These are phyloP conservation scores for Empidonax alnorum DNA, from an alignment of 2,113 vertebrate species.

Conservation along the genomic window DNA sequence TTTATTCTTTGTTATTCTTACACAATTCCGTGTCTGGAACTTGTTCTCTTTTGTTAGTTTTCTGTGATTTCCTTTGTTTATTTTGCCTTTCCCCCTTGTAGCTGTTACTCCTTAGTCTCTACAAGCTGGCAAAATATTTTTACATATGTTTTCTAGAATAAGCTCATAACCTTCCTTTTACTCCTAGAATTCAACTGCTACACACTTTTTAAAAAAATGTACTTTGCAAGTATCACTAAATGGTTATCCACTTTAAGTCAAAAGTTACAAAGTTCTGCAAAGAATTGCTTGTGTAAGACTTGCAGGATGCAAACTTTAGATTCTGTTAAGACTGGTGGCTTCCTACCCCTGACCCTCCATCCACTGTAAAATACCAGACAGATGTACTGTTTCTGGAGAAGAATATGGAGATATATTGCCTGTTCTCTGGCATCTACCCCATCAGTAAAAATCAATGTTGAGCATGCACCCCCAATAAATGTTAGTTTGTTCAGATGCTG, in stretches of 20 bases:
- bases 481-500: not conserved
- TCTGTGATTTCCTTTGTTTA: not conserved
- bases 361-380: not conserved
- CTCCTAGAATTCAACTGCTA: not conserved
- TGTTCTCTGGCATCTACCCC: not conserved
- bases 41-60: not conserved
- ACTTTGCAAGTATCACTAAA: not conserved
- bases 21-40: not conserved
- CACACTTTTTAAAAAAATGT: not conserved
- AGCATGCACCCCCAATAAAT: not conserved
- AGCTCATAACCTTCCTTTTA: not conserved
- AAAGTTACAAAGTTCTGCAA: not conserved
- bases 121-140: not conserved
- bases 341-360: accelerated
- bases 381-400: not conserved
- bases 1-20: not conserved
- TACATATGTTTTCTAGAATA: not conserved
- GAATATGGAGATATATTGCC: not conserved
- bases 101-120: not conserved
- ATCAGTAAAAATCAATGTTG: not conserved
- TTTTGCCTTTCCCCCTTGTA: not conserved
- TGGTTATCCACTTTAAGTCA: not conserved
- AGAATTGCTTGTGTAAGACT: not conserved
- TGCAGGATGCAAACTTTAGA: not conserved
- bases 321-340: not conserved